Percentiles rank a stretch among this genome's conserved stretches.
Evolutionary conservation across 2,797 vertebrate species (phyloP).

Genomic region (Gadopsis marmoratus): DNA sequence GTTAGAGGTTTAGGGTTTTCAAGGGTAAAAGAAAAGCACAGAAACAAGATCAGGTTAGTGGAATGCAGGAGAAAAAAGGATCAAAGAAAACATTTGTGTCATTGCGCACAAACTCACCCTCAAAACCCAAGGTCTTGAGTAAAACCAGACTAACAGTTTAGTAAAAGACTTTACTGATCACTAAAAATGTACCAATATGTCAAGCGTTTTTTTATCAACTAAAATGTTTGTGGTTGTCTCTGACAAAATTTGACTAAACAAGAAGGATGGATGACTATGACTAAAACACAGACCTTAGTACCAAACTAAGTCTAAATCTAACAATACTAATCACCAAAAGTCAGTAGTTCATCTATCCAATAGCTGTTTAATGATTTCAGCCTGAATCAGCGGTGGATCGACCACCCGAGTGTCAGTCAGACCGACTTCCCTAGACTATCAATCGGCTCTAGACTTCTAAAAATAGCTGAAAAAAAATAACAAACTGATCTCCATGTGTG

Average conservation of each 20-base stretch:
- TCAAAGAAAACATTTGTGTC: background rate
- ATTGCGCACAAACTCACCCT: background rate
- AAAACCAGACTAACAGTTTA: background rate
- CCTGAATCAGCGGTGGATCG: background rate
- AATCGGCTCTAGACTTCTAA: background rate
- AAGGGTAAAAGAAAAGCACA: background rate
- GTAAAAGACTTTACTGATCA: background rate
- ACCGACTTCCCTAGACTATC: background rate
- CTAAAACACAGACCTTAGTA: background rate
- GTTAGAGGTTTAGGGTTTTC: slow-evolving; percentile 1
- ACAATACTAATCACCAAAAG: background rate
- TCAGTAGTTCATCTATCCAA: background rate
- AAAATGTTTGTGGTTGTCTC: background rate
- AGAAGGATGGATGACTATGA: too few species aligned
- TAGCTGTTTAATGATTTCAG: background rate
- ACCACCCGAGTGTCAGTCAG: background rate
- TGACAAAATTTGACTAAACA: too few species aligned
- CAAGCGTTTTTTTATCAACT: background rate
- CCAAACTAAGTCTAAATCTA: too few species aligned
- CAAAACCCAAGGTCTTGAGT: too few species aligned
- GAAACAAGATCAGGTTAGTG: background rate
- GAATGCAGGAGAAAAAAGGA: background rate
- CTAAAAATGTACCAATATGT: too few species aligned
- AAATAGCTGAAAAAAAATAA: background rate
- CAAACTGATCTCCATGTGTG: background rate